Evolutionary conservation across 2,888 invertebrate genomes (phyloP), one percentile per base, ranked within the genome.

Genomic region (Diloba caeruleocephala): DNA sequence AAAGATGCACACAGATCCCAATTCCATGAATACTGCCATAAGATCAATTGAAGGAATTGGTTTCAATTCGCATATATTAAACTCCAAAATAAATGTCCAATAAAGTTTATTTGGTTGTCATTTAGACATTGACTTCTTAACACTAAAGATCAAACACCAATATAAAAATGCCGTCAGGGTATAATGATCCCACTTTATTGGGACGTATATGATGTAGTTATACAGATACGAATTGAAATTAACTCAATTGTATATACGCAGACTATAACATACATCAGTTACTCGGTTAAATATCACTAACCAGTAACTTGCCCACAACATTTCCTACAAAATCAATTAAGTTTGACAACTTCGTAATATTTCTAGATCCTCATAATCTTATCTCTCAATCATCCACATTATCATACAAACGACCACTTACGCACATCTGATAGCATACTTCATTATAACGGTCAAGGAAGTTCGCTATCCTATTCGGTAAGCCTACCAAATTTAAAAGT

Each of bases 311-410:
- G 3, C 13, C 7, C 28, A 53, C 36, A n/a, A 39, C 12, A 43
- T 14, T 19, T 43, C 29, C 26, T 32, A 34, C 7, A n/a, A 43
- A 33, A 55, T 42, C 13, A 38, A 45, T 62, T 28, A 56, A 36
- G 7, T 36, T 43, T n/a, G 31, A 39, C 31, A 28, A 28, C 39
- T 41, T 44, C 29, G 29, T 50, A 64, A 49, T 32, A 31, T 60
- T 56, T 57, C 28, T 36, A 8, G 39, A 49, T 28, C 44, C 28
- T 5, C 21, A 44, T 50, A 42, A 64, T 57, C 65, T 45, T 57
- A 61, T 61, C 50, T 50, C 51, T 57, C 43, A 43, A 57, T 64
- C 50, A 37, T 44, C 25, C 13, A 2, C 13, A 61, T 64, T 61
- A 61, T 34, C 65, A 64, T 64, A 51, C 29, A 64, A 61, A 51